Base-by-base conservation (phyloP, 2,797 vertebrate species). In the Peromyscus attwateri region DNA sequence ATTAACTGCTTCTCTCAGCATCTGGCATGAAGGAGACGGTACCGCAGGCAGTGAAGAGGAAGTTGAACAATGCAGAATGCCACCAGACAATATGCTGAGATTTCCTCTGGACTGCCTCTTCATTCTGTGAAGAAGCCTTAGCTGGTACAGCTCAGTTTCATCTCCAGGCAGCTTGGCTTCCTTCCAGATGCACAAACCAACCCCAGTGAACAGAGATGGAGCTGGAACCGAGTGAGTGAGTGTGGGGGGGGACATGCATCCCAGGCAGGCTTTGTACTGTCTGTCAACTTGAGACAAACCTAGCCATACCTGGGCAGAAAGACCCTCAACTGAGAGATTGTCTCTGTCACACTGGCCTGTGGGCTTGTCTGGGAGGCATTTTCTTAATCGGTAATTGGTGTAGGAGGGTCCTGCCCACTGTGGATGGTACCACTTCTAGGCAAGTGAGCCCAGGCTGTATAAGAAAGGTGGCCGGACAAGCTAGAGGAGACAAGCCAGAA, bases 1-100 rank as follows among this genome's bases (percentile, higher is more conserved):
- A 97, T 90, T 91, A 96, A 68, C 23, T 88, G 84, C 96, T 94
- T 96, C 91, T 89, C 46, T 94, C 87, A 98, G 97, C 85, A 95
- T 89, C 94, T 97, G 52, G 91, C 96, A 97, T 6, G 79, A 95
- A 87, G 87, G 55, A 89, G n/a, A 94, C 60, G 62, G 66, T 60
- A 49, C 83, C 2, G 27, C 57, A 85, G 92, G 92, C 95, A 77
- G 81, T 34, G 84, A 94, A 96, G 55, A 97, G 91, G 97, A 97
- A 96, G 95, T 19, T 64, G 93, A 98, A 97, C 84, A 68, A 91
- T 95, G 89, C 62, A 90, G 75, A 97, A 96, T 71, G 66, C 79
- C 92, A 95, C 66, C 96, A 90, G 96, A 70, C 91, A 97, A 37
- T 49, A 92, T 0, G 40, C 31, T 95, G 95, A 55, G 88, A 84